These are phyloP conservation scores for Zeugodacus cucurbitae DNA, from an alignment of 1,140 invertebrate species.

Conservation along the genomic window DNA sequence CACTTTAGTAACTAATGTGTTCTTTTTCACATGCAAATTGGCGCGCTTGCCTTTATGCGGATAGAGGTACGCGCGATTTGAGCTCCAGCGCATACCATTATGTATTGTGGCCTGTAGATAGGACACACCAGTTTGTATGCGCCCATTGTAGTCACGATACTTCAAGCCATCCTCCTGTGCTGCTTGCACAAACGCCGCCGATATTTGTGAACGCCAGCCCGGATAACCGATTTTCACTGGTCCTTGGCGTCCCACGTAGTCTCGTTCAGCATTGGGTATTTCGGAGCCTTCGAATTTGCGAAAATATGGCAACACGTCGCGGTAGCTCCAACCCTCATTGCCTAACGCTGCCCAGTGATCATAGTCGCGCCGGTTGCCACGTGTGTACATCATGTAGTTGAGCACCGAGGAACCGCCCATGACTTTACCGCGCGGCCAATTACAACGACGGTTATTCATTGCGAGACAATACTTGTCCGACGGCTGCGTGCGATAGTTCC, in stretches of 20 bases:
- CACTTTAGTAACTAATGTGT: conserved; percentile 76
- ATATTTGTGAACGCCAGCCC: conserved; percentile 70
- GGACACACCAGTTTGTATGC: conserved; percentile 71
- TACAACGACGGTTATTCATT: conserved; percentile 68
- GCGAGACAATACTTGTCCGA: conserved; percentile 55
- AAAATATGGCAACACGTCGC: conserved; percentile 83
- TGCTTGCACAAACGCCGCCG: conserved; percentile 74
- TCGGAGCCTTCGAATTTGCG: conserved; percentile 78
- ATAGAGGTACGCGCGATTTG: conserved; percentile 79
- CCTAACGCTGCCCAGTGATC: conserved; percentile 80
- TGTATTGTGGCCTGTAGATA: conserved; percentile 74
- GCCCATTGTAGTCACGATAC: conserved; percentile 79
- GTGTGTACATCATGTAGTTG: conserved; percentile 89
- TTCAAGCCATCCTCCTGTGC: conserved; percentile 75
- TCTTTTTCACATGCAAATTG: conserved; percentile 76
- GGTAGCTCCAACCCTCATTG: conserved; percentile 83
- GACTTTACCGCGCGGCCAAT: conserved; percentile 78
- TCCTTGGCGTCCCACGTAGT: conserved; percentile 71
- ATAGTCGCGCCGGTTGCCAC: conserved; percentile 79
- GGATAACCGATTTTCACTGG: conserved; percentile 67
- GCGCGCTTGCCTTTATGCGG: conserved; percentile 70
- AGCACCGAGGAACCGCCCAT: conserved; percentile 84
- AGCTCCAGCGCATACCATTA: conserved; percentile 78
- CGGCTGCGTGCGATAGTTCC: conserved; percentile 73
- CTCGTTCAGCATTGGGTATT: conserved; percentile 68